These are phyloP conservation scores for Chlorodrepanis virens DNA, from an alignment of 2,113 vertebrate species.

Conservation along the genomic window DNA sequence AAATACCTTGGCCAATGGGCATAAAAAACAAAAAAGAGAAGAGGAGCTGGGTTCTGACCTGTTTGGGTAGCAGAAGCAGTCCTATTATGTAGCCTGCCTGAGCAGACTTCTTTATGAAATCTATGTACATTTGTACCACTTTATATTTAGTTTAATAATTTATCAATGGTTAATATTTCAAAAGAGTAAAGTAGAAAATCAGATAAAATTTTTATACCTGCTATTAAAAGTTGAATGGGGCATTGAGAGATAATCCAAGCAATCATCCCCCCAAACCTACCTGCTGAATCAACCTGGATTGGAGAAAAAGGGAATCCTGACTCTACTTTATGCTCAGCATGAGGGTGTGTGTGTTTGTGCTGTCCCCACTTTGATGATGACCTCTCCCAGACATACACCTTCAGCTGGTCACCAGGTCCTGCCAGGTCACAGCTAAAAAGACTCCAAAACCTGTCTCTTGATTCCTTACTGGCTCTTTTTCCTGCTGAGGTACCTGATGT, in stretches of 20 bases:
- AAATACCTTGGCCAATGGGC: not conserved
- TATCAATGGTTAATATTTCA: constrained; percentile 76
- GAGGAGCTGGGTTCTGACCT: not conserved
- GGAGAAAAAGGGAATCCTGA: not conserved
- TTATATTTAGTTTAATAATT: constrained; percentile 74
- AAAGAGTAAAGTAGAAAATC: constrained; percentile 72
- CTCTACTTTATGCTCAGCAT: not conserved
- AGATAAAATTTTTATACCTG: constrained; percentile 73
- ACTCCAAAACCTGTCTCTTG: not conserved
- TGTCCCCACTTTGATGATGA: not conserved
- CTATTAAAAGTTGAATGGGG: constrained; percentile 70
- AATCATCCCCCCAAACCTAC: not conserved
- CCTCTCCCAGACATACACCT: not conserved
- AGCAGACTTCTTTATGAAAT: constrained; percentile 49
- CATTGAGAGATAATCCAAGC: constrained; percentile 2
- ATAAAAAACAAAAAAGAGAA: not conserved
- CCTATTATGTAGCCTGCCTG: not conserved
- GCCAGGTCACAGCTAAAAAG: not conserved
- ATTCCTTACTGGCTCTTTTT: not conserved
- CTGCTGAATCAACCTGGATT: not conserved
- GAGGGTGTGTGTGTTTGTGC: not conserved
- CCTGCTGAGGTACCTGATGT: not conserved
- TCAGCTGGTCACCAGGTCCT: not conserved
- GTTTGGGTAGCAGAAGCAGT: not conserved
- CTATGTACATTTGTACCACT: constrained; percentile 69